Evolutionary conservation across 2,888 invertebrate species (phyloP).

Genomic region (Cheilosia urbana): DNA sequence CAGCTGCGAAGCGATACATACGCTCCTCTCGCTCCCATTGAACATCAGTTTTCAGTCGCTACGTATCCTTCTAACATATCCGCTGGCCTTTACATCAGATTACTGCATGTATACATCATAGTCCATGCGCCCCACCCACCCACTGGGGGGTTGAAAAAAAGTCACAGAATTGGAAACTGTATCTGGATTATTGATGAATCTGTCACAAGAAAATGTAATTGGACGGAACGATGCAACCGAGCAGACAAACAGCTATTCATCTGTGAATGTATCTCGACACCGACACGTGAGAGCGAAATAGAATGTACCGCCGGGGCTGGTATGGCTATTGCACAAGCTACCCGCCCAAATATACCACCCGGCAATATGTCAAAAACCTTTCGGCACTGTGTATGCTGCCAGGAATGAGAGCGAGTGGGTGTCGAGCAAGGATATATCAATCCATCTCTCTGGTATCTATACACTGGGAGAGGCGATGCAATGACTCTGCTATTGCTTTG

Average conservation of each 20-base stretch:
- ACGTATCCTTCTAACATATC: constrained; percentile 52
- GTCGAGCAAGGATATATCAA: constrained; percentile 59
- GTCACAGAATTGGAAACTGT: constrained; percentile 74
- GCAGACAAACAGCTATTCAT: constrained; percentile 77
- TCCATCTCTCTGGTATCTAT: constrained; percentile 56
- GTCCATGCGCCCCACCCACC: not conserved
- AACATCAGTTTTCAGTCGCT: constrained; percentile 25
- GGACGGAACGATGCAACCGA: constrained; percentile 77
- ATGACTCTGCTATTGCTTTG: constrained; percentile 58
- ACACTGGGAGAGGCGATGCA: constrained; percentile 37
- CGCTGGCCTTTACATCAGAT: constrained; percentile 39
- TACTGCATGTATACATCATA: constrained; percentile 16
- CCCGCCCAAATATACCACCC: constrained; percentile 55
- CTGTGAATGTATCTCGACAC: constrained; percentile 75
- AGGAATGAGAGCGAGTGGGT: constrained; percentile 17
- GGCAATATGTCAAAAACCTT: constrained; percentile 66
- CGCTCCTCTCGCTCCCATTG: constrained; percentile 25
- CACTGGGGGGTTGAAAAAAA: constrained; percentile 5
- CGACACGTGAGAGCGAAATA: constrained; percentile 62
- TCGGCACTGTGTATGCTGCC: constrained; percentile 34
- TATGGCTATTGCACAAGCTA: constrained; percentile 43
- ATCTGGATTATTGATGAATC: constrained; percentile 77
- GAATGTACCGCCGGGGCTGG: constrained; percentile 42
- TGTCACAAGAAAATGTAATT: constrained; percentile 77
- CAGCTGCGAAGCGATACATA: constrained; percentile 26